These are phyloP conservation scores for Lota lota DNA, from an alignment of 2,113 vertebrate genomes.

Conservation along the genomic window DNA sequence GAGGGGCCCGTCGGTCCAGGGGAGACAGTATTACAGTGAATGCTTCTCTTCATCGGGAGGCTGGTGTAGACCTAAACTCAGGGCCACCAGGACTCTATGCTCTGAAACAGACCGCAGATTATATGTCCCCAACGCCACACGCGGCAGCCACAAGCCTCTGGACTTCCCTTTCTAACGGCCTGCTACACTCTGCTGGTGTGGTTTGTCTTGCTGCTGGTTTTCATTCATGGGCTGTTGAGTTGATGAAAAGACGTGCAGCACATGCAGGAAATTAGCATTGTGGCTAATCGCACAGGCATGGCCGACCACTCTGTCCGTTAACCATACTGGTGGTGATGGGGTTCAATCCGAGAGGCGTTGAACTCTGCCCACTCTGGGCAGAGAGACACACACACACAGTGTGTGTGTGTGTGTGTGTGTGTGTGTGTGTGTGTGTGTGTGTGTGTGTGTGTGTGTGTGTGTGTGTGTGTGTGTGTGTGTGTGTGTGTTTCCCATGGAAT, in stretches of 20 bases:
- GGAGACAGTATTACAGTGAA: conserved; percentile 65
- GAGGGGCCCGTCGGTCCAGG: conserved; percentile 12
- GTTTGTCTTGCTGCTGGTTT: conserved; percentile 56
- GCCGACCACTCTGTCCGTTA: conserved; percentile 49
- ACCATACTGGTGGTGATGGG: conserved; percentile 50
- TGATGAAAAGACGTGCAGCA: conserved; percentile 52
- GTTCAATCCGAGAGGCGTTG: conserved; percentile 40
- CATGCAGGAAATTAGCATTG: conserved; percentile 46
- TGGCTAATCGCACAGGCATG: conserved; percentile 41
- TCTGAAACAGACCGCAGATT: conserved; percentile 66
- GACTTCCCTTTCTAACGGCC: conserved; percentile 66
- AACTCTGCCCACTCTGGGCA: conserved; percentile 26
- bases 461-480: too few relatives aligned
- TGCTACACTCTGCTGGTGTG: conserved; percentile 55
- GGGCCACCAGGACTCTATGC: conserved; percentile 47
- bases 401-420: conserved; percentile 70
- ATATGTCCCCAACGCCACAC: conserved; percentile 65
- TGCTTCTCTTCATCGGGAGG: conserved; percentile 65
- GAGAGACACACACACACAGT: conserved; percentile 15
- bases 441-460: too few relatives aligned
- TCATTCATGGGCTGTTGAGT: conserved; percentile 56
- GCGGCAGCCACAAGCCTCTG: conserved; percentile 65
- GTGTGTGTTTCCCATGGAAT: conserved; percentile 59
- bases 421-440: too few relatives aligned
- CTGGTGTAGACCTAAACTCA: conserved; percentile 44